Percentiles rank a stretch among this genome's conserved stretches.
Conservation (phyloP, 2,797 vertebrate genomes). For the Coccyzus lansbergi region DNA sequence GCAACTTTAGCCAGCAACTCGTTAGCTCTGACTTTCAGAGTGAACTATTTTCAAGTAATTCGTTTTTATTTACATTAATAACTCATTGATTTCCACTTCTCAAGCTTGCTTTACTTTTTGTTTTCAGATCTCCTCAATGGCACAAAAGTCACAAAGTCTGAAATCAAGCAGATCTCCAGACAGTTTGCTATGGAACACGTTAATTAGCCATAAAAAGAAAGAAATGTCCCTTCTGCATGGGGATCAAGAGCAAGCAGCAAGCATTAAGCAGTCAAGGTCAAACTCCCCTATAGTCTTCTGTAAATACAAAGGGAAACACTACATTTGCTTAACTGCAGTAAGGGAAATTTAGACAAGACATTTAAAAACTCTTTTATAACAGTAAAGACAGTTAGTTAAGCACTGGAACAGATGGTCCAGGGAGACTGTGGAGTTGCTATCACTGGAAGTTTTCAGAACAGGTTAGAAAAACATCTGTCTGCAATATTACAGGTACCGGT, state of each 20-base stretch:
- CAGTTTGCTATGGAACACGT: background rate
- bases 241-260: background rate
- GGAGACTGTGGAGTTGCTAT: conserved; percentile 44
- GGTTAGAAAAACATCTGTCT: conserved; percentile 68
- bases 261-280: conserved; percentile 52
- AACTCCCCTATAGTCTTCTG: conserved; percentile 3
- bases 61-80: background rate
- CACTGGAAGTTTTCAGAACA: conserved; percentile 48
- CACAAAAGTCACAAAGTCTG: background rate
- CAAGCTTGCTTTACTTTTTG: background rate
- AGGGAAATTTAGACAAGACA: conserved; percentile 34
- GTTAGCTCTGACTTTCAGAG: background rate
- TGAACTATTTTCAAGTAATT: background rate
- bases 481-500: conserved; percentile 40
- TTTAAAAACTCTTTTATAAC: conserved; percentile 54
- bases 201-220: background rate
- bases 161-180: background rate
- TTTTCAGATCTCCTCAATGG: background rate
- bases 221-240: background rate
- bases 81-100: background rate
- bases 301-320: conserved; percentile 44
- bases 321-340: conserved; percentile 50
- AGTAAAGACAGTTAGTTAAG: conserved; percentile 62
- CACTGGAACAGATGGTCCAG: conserved; percentile 65
- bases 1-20: background rate